Percentiles rank a stretch among this genome's conserved stretches.
Conservation (phyloP, 1,140 invertebrate species). For the Coboldia fuscipes region DNA sequence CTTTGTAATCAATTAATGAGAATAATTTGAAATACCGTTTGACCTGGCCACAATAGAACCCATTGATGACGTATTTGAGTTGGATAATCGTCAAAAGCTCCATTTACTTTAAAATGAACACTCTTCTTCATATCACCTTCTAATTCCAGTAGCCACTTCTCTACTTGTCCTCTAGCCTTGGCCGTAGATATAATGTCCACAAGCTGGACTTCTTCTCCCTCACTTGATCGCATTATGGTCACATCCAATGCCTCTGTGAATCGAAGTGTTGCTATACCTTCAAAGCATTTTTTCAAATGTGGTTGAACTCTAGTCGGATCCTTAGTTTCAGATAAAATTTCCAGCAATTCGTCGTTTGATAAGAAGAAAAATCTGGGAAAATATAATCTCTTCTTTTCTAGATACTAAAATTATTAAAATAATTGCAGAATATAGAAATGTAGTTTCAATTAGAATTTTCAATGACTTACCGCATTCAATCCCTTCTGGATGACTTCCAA, state of each 20-base stretch:
- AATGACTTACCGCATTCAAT: constrained; percentile 37
- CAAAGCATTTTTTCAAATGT: constrained; percentile 95
- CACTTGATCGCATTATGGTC: constrained; percentile 73
- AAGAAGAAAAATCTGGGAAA: constrained; percentile 96
- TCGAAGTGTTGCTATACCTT: constrained; percentile 66
- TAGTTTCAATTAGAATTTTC: not conserved
- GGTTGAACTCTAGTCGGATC: constrained; percentile 91
- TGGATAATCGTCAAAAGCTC: constrained; percentile 43
- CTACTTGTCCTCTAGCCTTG: constrained; percentile 81
- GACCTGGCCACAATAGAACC: constrained; percentile 77
- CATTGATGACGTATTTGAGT: constrained; percentile 44
- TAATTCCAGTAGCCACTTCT: constrained; percentile 88
- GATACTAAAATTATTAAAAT: constrained; percentile 31
- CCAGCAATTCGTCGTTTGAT: constrained; percentile 88
- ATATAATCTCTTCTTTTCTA: constrained; percentile 87
- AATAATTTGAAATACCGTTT: constrained; percentile 21
- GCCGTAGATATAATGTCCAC: constrained; percentile 66
- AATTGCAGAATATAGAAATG: not conserved
- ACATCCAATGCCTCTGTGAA: constrained; percentile 79
- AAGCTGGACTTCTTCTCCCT: constrained; percentile 58
- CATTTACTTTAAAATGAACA: constrained; percentile 42
- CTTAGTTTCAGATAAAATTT: constrained; percentile 92
- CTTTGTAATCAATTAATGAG: not conserved
- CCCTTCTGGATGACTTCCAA: constrained; percentile 80
- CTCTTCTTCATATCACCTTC: constrained; percentile 83